Evolutionary conservation across 2,113 vertebrate species (phyloP).

Genomic region (Euleptes europaea): DNA sequence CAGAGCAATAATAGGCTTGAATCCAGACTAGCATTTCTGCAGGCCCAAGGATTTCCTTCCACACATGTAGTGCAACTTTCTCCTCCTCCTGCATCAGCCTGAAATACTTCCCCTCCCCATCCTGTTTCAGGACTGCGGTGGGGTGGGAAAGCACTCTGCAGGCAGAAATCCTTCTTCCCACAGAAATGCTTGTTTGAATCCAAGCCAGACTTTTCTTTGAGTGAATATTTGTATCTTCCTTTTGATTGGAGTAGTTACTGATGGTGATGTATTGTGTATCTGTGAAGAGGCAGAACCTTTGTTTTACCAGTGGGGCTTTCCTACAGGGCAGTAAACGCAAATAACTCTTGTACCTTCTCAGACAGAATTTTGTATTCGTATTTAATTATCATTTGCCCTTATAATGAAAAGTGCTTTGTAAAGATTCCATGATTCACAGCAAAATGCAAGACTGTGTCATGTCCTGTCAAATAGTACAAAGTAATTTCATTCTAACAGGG

Average conservation of each 20-base stretch:
- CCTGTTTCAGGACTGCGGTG: too few species aligned
- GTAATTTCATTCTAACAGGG: not conserved
- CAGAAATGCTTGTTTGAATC: too few species aligned
- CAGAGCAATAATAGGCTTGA: not conserved
- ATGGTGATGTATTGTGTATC: not conserved
- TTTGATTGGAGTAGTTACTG: not conserved
- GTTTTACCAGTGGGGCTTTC: not conserved
- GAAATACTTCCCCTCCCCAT: too few species aligned
- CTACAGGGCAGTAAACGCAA: not conserved
- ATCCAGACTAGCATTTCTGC: too few species aligned
- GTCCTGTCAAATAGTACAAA: conserved; percentile 22
- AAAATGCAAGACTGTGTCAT: not conserved
- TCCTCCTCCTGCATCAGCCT: too few species aligned
- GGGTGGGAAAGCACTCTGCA: too few species aligned
- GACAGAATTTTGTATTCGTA: conserved; percentile 10
- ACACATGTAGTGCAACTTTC: too few species aligned
- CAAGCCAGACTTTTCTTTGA: not conserved
- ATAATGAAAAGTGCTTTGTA: not conserved
- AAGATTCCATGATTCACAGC: not conserved
- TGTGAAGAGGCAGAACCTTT: not conserved
- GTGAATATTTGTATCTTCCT: fast-evolving
- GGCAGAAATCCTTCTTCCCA: too few species aligned
- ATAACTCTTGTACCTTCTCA: not conserved
- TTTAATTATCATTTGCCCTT: conserved; percentile 22
- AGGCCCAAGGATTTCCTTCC: too few species aligned